phyloP scores from a whole-genome alignment of 1,140 invertebrate species.

The Drosophila bifasciata region DNA sequence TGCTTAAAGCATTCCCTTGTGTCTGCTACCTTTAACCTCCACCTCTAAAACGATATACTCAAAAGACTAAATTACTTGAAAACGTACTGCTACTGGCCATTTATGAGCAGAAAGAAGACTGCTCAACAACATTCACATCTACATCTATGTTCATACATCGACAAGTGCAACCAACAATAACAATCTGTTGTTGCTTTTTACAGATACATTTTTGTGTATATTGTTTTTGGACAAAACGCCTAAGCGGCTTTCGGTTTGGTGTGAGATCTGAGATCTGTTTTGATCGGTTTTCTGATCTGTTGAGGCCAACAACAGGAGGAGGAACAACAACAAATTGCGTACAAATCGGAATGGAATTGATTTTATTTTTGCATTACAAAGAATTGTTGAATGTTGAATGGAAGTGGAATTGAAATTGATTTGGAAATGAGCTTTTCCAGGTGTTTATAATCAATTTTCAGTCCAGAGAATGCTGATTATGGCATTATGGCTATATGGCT shows the following conservation, averaged over 20 bases:
- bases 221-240: slow-evolving; percentile 56
- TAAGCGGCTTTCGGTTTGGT: slow-evolving; percentile 55
- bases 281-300: slow-evolving; percentile 26
- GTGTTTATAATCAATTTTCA: slow-evolving; percentile 49
- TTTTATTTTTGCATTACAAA: slow-evolving; percentile 45
- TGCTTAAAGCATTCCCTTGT: too few relatives aligned
- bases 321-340: slow-evolving; percentile 28
- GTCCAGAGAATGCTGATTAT: slow-evolving; percentile 33
- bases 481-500: slow-evolving; percentile 23
- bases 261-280: slow-evolving; percentile 30
- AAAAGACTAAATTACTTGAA: slow-evolving; percentile 25
- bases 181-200: slow-evolving; percentile 48
- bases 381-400: neutral
- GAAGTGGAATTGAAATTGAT: slow-evolving; percentile 15
- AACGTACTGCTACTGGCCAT: slow-evolving; percentile 55
- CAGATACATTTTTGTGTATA: slow-evolving; percentile 12
- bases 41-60: neutral
- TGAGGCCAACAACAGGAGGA: slow-evolving; percentile 7
- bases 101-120: slow-evolving; percentile 53
- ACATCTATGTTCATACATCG: slow-evolving; percentile 7
- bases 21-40: too few relatives aligned
- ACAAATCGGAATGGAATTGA: slow-evolving; percentile 29
- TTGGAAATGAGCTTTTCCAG: slow-evolving; percentile 33
- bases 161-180: slow-evolving; percentile 41
- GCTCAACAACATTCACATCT: slow-evolving; percentile 18